These are phyloP conservation scores for Coranthus polyacanthus DNA, from an alignment of 2,797 vertebrate species.

Conservation along the genomic window DNA sequence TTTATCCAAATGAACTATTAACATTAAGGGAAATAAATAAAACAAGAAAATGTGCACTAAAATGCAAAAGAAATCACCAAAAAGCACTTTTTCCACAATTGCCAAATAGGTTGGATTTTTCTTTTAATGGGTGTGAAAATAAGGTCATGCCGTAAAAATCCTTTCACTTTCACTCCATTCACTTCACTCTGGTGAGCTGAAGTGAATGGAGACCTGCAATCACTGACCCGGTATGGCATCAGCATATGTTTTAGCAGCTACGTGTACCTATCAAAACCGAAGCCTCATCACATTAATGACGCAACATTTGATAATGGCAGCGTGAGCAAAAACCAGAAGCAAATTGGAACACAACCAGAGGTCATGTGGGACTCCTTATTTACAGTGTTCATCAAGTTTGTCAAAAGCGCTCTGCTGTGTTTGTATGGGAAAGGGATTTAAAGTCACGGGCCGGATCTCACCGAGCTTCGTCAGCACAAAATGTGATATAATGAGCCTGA, in stretches of 20 bases:
- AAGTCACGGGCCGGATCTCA: conserved; percentile 25
- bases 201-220: conserved; percentile 60
- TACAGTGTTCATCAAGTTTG: conserved; percentile 55
- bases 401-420: conserved; percentile 40
- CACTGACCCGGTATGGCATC: conserved; percentile 61
- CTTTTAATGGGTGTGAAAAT: too few relatives aligned
- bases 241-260: conserved; percentile 38
- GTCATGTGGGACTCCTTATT: conserved; percentile 59
- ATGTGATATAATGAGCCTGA: conserved; percentile 60
- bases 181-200: conserved; percentile 4
- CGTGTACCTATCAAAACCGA: conserved; percentile 48
- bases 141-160: too few relatives aligned
- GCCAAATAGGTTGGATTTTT: too few relatives aligned
- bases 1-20: too few relatives aligned
- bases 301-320: conserved; percentile 51
- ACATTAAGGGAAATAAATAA: too few relatives aligned
- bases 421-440: conserved; percentile 23
- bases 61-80: not conserved
- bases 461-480: conserved; percentile 65
- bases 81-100: too few relatives aligned
- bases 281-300: conserved; percentile 67
- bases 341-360: conserved; percentile 4
- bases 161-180: too few relatives aligned
- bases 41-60: too few relatives aligned
- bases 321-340: conserved; percentile 55